Conservation (phyloP, 2,888 invertebrate genomes). For the Sphaerophoria taeniata region DNA sequence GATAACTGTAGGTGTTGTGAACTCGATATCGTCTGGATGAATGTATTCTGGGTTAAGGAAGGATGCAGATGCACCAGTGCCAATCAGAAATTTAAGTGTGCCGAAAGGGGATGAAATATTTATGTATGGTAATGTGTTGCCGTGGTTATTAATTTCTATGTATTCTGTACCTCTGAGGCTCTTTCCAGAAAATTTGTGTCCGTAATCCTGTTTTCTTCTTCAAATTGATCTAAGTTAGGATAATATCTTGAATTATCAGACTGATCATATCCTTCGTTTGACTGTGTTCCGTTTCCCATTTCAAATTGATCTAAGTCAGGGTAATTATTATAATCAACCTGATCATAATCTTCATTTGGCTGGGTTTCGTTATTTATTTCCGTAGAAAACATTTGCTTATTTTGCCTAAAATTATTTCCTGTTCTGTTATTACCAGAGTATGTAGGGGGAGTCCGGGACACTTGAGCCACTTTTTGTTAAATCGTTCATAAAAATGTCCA, state of each 20-base stretch:
- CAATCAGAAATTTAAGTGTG: slow-evolving; percentile 27
- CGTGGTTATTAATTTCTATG: slow-evolving; percentile 25
- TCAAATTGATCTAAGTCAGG: too few relatives aligned
- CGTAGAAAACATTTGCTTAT: too few relatives aligned
- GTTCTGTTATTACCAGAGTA: too few relatives aligned
- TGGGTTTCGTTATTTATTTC: slow-evolving; percentile 6
- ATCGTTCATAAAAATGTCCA: too few relatives aligned
- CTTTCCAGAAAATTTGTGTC: slow-evolving; percentile 17
- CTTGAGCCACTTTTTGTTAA: too few relatives aligned
- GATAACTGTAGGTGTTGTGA: slow-evolving; percentile 15
- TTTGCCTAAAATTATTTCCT: too few relatives aligned
- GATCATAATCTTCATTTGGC: too few relatives aligned
- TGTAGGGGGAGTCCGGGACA: too few relatives aligned
- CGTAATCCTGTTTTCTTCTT: background rate
- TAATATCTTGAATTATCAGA: background rate
- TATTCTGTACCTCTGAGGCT: background rate
- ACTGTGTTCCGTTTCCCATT: too few relatives aligned
- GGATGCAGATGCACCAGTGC: slow-evolving; percentile 21
- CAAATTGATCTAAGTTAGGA: background rate
- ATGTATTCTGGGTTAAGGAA: slow-evolving; percentile 36
- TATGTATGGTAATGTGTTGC: slow-evolving; percentile 16
- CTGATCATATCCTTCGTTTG: too few relatives aligned
- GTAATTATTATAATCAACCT: too few relatives aligned
- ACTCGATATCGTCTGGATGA: slow-evolving; percentile 26
- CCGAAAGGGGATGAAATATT: slow-evolving; percentile 30